Evolutionary conservation across 2,888 invertebrate genomes (phyloP).

Genomic region (Noctua janthe): DNA sequence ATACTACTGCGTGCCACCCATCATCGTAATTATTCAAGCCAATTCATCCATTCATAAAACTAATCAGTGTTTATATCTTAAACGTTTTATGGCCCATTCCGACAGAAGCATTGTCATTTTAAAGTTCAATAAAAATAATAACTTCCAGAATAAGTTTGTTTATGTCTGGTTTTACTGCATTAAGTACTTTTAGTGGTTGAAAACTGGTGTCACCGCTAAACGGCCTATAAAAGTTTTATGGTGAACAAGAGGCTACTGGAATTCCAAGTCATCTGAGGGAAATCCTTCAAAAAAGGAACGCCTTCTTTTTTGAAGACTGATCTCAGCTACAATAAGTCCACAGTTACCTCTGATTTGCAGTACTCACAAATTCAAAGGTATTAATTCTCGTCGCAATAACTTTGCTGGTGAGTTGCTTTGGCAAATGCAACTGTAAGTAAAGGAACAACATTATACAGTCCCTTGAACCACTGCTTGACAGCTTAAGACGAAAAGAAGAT

Average conservation of each 20-base stretch:
- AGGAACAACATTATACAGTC: not conserved
- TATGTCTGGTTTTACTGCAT: constrained; percentile 39
- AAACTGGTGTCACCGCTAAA: constrained; percentile 3
- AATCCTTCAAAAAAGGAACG: not conserved
- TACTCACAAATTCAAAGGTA: not conserved
- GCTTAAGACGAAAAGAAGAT: not conserved
- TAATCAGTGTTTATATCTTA: constrained; percentile 60
- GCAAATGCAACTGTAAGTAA: not conserved
- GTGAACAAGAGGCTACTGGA: not conserved
- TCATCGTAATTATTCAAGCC: constrained; percentile 50
- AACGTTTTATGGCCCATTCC: constrained; percentile 64
- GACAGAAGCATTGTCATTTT: constrained; percentile 47
- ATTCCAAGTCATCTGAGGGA: not conserved
- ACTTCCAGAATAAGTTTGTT: constrained; percentile 57
- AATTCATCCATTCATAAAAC: constrained; percentile 67
- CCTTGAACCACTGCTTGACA: not conserved
- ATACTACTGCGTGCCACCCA: constrained; percentile 35
- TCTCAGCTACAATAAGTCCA: not conserved
- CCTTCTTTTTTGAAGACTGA: not conserved
- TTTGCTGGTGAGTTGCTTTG: not conserved
- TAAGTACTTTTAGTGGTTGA: constrained; percentile 25
- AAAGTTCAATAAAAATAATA: constrained; percentile 53
- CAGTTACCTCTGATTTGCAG: not conserved
- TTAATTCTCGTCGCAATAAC: not conserved
- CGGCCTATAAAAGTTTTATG: constrained; percentile 15